These are phyloP conservation scores for Mormyrus lacerda DNA, from an alignment of 2,113 vertebrate genomes.

Conservation along the genomic window DNA sequence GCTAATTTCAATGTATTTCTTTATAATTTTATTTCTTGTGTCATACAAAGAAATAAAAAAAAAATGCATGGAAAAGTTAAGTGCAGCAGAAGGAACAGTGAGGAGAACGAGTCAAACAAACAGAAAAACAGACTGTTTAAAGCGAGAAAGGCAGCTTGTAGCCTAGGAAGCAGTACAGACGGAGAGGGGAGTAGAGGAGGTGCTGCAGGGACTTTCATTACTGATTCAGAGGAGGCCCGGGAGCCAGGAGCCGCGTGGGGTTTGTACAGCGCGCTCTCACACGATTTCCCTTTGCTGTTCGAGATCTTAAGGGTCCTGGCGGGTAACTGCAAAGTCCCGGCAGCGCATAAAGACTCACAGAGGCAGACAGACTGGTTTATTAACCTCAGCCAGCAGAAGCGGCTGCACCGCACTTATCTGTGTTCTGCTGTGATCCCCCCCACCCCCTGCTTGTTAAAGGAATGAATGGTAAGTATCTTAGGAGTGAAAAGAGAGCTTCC, in stretches of 20 bases:
- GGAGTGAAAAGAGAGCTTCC: background rate
- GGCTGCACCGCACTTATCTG: background rate
- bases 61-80: background rate
- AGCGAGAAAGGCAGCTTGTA: background rate
- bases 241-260: background rate
- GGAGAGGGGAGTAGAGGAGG: constrained; percentile 11
- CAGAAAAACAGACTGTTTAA: constrained; percentile 1
- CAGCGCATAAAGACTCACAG: background rate
- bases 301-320: constrained; percentile 13
- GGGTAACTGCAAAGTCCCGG: background rate
- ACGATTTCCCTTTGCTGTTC: background rate
- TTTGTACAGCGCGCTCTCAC: background rate
- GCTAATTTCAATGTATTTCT: background rate
- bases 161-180: background rate
- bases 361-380: constrained; percentile 1
- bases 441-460: background rate
- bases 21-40: background rate
- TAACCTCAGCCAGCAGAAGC: constrained; percentile 1
- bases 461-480: background rate
- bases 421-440: background rate
- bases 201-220: constrained; percentile 29
- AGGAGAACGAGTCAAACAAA: constrained; percentile 16
- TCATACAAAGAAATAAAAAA: background rate
- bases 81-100: background rate
- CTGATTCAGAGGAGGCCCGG: constrained; percentile 31